Evolutionary conservation across 2,797 vertebrate genomes (phyloP).

Genomic region (Myotis pilosus): DNA sequence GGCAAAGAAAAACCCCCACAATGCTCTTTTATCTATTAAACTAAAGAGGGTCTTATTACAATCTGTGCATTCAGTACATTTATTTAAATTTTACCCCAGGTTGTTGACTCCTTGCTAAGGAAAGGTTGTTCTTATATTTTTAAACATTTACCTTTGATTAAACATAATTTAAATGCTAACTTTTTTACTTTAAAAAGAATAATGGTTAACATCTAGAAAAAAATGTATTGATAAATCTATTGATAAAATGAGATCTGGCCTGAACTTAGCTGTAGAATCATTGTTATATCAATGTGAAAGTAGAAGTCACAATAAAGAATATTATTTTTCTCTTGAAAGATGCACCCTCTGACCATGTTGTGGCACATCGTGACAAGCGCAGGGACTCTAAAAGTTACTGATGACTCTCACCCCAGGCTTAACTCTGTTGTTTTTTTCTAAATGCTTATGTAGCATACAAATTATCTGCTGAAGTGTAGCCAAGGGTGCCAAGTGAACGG

Average conservation of each 20-base stretch:
- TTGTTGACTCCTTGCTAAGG: not conserved
- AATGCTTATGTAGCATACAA: slow-evolving; percentile 73
- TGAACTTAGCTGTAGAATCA: not conserved
- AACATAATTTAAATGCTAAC: not conserved
- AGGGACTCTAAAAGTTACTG: slow-evolving; percentile 61
- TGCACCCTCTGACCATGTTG: slow-evolving; percentile 1
- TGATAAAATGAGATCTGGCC: not conserved
- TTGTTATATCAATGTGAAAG: slow-evolving; percentile 30
- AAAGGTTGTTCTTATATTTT: not conserved
- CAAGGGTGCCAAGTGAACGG: slow-evolving; percentile 77
- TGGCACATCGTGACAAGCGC: slow-evolving; percentile 64
- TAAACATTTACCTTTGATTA: not conserved
- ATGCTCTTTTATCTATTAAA: not conserved
- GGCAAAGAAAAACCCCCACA: not conserved
- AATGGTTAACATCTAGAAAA: not conserved
- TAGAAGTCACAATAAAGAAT: slow-evolving; percentile 35
- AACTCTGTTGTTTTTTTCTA: slow-evolving; percentile 76
- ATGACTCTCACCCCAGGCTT: slow-evolving; percentile 74
- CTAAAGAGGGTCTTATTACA: not conserved
- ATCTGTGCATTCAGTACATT: not conserved
- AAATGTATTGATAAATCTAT: not conserved
- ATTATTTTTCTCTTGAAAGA: slow-evolving; percentile 49
- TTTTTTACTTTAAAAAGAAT: not conserved
- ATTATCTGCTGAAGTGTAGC: slow-evolving; percentile 81
- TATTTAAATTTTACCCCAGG: not conserved